Conservation (phyloP, 2,888 invertebrate species). For the Meghimatium bilineatum region DNA sequence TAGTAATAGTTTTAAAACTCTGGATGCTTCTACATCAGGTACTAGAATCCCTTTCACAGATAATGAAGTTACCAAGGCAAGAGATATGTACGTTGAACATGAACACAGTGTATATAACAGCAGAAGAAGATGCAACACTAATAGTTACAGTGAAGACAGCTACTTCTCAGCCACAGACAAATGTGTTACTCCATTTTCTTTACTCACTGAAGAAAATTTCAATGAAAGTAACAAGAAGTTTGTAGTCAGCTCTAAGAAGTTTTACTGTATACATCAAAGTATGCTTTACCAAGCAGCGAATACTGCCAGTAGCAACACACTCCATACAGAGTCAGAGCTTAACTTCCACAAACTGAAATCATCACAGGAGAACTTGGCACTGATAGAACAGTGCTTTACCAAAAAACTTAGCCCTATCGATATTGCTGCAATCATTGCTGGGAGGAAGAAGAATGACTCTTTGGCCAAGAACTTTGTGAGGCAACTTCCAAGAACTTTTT, state of each 20-base stretch:
- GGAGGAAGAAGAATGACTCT: slow-evolving; percentile 36
- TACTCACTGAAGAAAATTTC: slow-evolving; percentile 11
- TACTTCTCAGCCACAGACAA: background rate
- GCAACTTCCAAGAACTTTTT: slow-evolving; percentile 16
- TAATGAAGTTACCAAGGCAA: background rate
- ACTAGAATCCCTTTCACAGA: background rate
- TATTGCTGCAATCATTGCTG: slow-evolving; percentile 59
- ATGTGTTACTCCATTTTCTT: slow-evolving; percentile 36
- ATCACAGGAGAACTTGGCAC: slow-evolving; percentile 45
- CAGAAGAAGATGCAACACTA: background rate
- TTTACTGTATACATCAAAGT: slow-evolving; percentile 38
- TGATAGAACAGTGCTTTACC: slow-evolving; percentile 66
- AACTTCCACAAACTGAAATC: slow-evolving; percentile 7
- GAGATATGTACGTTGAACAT: background rate
- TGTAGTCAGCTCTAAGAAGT: slow-evolving; percentile 32
- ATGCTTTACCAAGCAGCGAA: background rate
- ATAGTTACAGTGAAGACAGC: background rate
- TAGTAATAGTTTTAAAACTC: background rate
- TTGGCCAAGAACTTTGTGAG: slow-evolving; percentile 37
- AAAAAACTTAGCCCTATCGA: slow-evolving; percentile 62
- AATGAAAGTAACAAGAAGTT: slow-evolving; percentile 31
- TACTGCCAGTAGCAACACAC: background rate
- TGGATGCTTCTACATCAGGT: background rate
- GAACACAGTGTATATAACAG: background rate
- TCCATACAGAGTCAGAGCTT: background rate